These are phyloP conservation scores for Drosophila picticornis DNA, from an alignment of 2,888 invertebrate species.

Conservation along the genomic window DNA sequence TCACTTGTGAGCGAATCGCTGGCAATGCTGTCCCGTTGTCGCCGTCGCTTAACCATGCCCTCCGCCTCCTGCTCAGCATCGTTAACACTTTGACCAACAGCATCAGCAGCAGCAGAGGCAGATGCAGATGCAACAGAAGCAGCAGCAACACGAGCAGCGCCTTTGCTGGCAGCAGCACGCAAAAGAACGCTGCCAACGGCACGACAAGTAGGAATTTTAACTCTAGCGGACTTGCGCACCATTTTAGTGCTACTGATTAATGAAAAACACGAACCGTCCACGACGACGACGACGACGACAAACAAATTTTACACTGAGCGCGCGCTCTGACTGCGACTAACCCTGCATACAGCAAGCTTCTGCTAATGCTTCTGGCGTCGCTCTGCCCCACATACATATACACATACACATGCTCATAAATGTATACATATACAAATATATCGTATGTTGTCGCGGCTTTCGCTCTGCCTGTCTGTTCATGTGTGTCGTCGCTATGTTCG, in stretches of 20 bases:
- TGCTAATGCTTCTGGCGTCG: constrained; percentile 30
- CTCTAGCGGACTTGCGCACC: constrained; percentile 81
- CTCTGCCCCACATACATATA: constrained; percentile 56
- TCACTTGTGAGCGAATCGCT: constrained; percentile 71
- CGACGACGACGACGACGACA: constrained; percentile 28
- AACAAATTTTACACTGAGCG: constrained; percentile 48
- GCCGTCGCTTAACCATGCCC: constrained; percentile 26
- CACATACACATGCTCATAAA: background rate
- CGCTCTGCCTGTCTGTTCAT: constrained; percentile 39
- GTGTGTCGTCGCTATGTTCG: constrained; percentile 52
- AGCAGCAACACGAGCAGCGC: constrained; percentile 11
- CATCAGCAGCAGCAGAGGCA: background rate
- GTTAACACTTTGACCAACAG: constrained; percentile 18
- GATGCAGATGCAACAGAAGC: constrained; percentile 1
- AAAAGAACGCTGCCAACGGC: constrained; percentile 58
- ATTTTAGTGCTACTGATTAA: constrained; percentile 80
- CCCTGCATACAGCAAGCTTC: constrained; percentile 47
- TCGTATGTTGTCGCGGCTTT: constrained; percentile 59
- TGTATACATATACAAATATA: background rate
- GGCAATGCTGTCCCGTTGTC: constrained; percentile 57
- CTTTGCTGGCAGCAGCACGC: constrained; percentile 60
- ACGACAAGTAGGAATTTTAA: constrained; percentile 75
- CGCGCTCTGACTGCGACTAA: constrained; percentile 4
- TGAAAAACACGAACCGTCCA: constrained; percentile 60
- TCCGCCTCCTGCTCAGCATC: constrained; percentile 16